These are phyloP conservation scores for Suricata suricatta DNA, from an alignment of 2,113 vertebrate genomes.

Conservation along the genomic window DNA sequence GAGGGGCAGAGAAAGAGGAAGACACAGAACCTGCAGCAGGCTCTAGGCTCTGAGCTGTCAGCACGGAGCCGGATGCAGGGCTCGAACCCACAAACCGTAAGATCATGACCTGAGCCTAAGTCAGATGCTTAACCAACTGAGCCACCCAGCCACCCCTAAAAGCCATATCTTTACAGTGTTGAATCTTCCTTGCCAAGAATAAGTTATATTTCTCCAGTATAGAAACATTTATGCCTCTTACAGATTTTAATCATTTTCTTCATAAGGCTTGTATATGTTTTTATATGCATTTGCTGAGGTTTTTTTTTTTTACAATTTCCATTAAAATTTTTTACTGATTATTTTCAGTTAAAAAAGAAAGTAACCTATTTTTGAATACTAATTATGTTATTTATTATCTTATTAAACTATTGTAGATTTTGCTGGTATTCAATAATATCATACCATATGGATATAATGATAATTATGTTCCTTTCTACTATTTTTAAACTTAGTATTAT, in stretches of 20 bases:
- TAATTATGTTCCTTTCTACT: background rate
- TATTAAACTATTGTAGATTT: background rate
- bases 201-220: background rate
- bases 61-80: too few species aligned
- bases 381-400: background rate
- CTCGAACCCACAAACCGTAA: too few species aligned
- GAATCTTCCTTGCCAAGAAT: conserved; percentile 7
- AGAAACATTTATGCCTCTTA: background rate
- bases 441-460: background rate
- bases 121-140: too few species aligned
- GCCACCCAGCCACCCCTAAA: background rate
- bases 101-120: too few species aligned
- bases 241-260: conserved; percentile 8
- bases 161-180: background rate
- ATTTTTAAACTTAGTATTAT: background rate
- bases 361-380: background rate
- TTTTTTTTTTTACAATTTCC: background rate
- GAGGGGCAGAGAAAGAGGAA: too few species aligned
- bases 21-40: too few species aligned
- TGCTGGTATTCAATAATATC: background rate
- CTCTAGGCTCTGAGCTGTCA: too few species aligned
- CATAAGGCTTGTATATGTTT: background rate
- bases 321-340: background rate
- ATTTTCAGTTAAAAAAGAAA: background rate
- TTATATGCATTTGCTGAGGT: background rate